Evolutionary conservation across 2,113 vertebrate species (phyloP).

Genomic region (Panurus biarmicus): DNA sequence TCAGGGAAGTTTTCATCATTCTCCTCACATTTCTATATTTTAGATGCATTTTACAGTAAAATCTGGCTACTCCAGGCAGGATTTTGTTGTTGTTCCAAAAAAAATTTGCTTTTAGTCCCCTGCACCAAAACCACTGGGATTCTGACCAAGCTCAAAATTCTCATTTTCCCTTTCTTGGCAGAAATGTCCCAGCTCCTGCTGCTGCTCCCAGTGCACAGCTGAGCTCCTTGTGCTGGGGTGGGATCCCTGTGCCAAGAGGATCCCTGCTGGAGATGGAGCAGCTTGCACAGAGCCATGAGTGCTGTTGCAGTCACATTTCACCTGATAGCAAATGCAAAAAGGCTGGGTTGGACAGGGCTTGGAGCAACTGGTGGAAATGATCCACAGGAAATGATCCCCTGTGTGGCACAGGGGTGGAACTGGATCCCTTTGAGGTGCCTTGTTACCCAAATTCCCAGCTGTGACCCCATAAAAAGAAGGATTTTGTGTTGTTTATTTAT

Average conservation of each 20-base stretch:
- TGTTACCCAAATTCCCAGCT: not conserved
- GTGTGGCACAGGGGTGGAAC: too few relatives aligned
- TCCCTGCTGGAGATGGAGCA: not conserved
- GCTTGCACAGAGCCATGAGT: rapidly evolving
- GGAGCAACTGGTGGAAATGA: not conserved
- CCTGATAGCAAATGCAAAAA: rapidly evolving
- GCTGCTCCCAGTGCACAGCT: rapidly evolving
- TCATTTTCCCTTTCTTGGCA: not conserved
- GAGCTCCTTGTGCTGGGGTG: not conserved
- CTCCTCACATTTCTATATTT: rapidly evolving
- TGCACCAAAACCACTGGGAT: not conserved
- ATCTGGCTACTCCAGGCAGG: not conserved
- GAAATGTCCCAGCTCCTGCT: not conserved
- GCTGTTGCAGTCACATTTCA: rapidly evolving
- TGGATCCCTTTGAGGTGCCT: not conserved
- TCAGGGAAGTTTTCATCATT: not conserved
- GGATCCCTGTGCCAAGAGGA: not conserved
- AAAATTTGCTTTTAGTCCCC: conserved; percentile 21
- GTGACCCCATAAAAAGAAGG: not conserved
- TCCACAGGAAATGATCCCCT: too few relatives aligned
- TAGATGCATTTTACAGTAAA: not conserved
- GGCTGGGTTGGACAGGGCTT: not conserved
- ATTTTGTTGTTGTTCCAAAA: not conserved
- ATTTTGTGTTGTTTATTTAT: rapidly evolving
- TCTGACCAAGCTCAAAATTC: not conserved